A percentile compares a stretch with the other conserved stretches of the same genome.
Conservation (phyloP, 1,140 invertebrate species). For the Drosophila nebulosa region DNA sequence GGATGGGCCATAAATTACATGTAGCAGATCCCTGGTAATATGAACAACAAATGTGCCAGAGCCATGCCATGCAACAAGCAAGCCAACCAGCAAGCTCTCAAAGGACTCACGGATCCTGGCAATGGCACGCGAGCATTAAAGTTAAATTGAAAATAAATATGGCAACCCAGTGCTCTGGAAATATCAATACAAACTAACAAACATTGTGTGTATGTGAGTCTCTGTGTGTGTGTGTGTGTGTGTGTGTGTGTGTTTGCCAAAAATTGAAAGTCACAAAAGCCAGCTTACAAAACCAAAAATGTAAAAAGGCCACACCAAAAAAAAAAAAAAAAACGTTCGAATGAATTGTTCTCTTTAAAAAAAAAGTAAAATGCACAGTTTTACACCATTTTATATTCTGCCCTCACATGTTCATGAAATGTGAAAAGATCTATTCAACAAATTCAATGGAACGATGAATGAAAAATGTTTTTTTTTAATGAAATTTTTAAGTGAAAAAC, state of each 20-base stretch:
- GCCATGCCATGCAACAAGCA: constrained; percentile 64
- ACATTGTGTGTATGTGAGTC: neutral
- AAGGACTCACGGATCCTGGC: constrained; percentile 31
- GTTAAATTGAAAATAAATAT: constrained; percentile 76
- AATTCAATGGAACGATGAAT: neutral
- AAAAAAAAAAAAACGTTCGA: neutral
- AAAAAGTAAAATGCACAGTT: neutral
- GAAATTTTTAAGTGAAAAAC: neutral
- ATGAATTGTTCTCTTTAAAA: neutral
- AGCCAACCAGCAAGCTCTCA: constrained; percentile 12
- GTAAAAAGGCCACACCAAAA: neutral
- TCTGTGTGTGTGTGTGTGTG: constrained; percentile 6
- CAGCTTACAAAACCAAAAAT: neutral
- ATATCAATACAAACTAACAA: constrained; percentile 56
- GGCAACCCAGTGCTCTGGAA: constrained; percentile 37
- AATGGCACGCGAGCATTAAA: constrained; percentile 47
- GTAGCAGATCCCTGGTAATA: neutral
- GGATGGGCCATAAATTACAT: constrained; percentile 60
- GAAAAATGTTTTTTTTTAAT: neutral
- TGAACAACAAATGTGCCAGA: constrained; percentile 39
- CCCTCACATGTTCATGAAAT: neutral
- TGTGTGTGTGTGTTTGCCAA: neutral
- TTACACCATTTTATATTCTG: neutral
- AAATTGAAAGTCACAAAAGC: constrained; percentile 13
- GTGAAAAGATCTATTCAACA: neutral